phyloP scores from a whole-genome alignment of 2,113 vertebrate genomes.

The Colius striatus region DNA sequence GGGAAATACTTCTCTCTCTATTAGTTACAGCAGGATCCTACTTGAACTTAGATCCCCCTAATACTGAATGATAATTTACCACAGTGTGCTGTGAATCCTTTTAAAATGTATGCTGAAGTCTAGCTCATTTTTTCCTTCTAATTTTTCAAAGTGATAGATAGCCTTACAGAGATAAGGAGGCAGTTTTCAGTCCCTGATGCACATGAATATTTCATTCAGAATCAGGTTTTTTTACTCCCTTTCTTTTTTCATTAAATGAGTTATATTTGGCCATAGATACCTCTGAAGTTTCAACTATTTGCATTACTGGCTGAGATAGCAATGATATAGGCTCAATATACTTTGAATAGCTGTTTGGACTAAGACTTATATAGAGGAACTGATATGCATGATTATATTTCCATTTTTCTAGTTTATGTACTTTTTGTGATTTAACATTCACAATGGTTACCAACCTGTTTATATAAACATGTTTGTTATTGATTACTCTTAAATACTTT shows the following conservation, averaged over 20 bases:
- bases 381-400: background rate
- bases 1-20: background rate
- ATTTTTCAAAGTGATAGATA: background rate
- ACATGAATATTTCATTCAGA: background rate
- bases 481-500: background rate
- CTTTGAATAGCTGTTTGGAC: background rate
- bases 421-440: background rate
- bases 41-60: background rate
- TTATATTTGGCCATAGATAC: background rate
- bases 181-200: background rate
- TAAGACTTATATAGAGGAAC: background rate
- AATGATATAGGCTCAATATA: background rate
- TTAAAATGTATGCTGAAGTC: background rate
- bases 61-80: background rate
- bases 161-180: background rate
- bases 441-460: background rate
- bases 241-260: background rate
- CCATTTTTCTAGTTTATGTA: background rate
- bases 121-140: background rate
- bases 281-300: conserved; percentile 4
- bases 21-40: background rate
- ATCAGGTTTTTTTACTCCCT: background rate
- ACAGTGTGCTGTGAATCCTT: background rate
- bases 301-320: background rate
- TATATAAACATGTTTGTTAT: background rate